Conservation (phyloP, 2,113 vertebrate species). For the Passer domesticus region DNA sequence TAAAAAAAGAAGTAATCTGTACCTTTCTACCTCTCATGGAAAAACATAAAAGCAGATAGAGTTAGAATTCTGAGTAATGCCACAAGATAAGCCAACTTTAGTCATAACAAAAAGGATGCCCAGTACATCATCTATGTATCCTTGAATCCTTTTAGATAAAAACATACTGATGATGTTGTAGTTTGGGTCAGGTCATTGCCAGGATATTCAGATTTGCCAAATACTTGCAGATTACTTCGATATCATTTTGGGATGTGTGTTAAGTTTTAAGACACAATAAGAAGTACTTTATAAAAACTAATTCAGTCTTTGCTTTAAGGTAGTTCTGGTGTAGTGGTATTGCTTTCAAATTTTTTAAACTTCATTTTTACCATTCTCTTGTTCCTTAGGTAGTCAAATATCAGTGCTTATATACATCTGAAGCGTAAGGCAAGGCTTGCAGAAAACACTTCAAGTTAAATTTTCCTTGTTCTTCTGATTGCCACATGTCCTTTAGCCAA, state of each 20-base stretch:
- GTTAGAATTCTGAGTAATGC: not conserved
- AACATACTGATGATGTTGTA: rapidly evolving
- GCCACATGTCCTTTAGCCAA: not conserved
- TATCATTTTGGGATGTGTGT: not conserved
- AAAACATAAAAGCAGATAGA: not conserved
- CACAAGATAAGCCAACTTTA: not conserved
- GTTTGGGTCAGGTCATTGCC: not conserved
- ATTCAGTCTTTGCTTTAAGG: not conserved
- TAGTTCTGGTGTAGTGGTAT: not conserved
- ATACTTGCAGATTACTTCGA: not conserved
- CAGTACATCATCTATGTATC: not conserved
- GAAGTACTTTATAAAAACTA: not conserved
- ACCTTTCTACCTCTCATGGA: not conserved
- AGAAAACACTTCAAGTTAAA: not conserved
- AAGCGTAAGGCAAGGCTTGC: not conserved
- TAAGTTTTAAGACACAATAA: not conserved
- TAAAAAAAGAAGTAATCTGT: not conserved
- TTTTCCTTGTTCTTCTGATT: not conserved
- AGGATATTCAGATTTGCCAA: not conserved
- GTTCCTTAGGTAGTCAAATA: not conserved
- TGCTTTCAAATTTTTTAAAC: not conserved
- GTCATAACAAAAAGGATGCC: not conserved
- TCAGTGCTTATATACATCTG: not conserved
- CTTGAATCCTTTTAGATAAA: not conserved
- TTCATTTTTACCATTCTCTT: not conserved